Evolutionary conservation across 2,113 vertebrate species (phyloP), one percentile per base, ranked within the genome.

Genomic region (Reinhardtius hippoglossoides): DNA sequence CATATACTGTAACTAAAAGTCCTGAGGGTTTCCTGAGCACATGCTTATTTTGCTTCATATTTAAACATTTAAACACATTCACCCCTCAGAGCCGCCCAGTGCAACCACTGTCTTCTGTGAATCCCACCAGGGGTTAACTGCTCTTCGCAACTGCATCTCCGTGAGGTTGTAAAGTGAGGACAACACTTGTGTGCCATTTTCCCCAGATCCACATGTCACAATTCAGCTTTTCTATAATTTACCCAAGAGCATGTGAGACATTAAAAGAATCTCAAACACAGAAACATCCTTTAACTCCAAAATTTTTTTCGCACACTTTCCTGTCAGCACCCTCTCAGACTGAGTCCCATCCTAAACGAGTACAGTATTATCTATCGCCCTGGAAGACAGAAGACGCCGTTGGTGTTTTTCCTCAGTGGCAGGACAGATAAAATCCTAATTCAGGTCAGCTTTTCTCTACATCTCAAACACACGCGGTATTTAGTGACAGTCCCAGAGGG

Each of bases 61-160:
- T 63, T 69, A 69, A 52, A 85, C 65, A 77, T 82, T 89, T 66
- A 58, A 59, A 85, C 68, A 70, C 24, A 55, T 76, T 66, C 79
- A 80, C 69, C 71, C 62, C 69, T 67, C 61, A 27, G 62, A 78
- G 66, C 42, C 23, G n/a, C 35, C 54, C 44, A 55, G 13, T 57
- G 5, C 71, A 75, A 57, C 67, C 65, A 48, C 74, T 64, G 42
- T 26, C 59, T 72, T 69, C 44, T 44, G 23, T 48, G 85, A 70
- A 87, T 86, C 70, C 80, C 40, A 62, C 42, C 63, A n/a, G 67
- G 62, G 71, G 81, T 78, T 80, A 71, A 67, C 55, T 24, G 65
- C 68, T 74, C 27, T 61, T 61, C 16, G 76, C 68, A 62, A 74
- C 67, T 71, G 76, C 68, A 62, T 76, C 67, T 71, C 57, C 9